A percentile compares a stretch with the other conserved stretches of the same genome.
Conservation (phyloP, 2,888 invertebrate genomes). For the Leptopilina drosophilae region DNA sequence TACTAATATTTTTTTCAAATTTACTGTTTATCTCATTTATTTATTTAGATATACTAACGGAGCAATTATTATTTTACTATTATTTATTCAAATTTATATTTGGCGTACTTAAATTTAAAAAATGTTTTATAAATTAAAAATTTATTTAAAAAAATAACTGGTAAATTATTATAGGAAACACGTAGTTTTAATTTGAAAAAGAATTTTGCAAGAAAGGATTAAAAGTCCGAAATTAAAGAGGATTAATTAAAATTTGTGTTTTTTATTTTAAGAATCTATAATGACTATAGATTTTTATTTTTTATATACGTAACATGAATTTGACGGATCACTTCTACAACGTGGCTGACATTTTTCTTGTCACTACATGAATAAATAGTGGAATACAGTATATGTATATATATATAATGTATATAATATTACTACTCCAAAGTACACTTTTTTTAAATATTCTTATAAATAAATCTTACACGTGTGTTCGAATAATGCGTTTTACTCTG, state of each 20-base stretch:
- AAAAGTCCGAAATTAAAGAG: neutral
- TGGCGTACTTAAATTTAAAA: too few relatives aligned
- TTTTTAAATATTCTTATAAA: slow-evolving; percentile 62
- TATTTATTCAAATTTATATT: too few relatives aligned
- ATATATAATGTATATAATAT: slow-evolving; percentile 37
- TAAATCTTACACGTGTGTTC: slow-evolving; percentile 62
- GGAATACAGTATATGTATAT: slow-evolving; percentile 66
- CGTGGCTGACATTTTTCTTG: slow-evolving; percentile 49
- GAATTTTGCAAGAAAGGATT: neutral
- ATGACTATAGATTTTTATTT: slow-evolving; percentile 21
- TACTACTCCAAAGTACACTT: slow-evolving; percentile 64
- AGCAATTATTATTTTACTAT: too few relatives aligned
- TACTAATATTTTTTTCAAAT: too few relatives aligned
- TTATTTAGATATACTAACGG: too few relatives aligned
- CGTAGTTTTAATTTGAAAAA: too few relatives aligned
- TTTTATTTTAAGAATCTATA: slow-evolving; percentile 20
- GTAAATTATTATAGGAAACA: too few relatives aligned
- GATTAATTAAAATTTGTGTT: neutral
- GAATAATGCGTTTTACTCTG: slow-evolving; percentile 62
- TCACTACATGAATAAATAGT: slow-evolving; percentile 66
- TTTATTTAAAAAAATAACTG: too few relatives aligned
- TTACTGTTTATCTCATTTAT: too few relatives aligned
- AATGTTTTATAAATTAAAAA: too few relatives aligned
- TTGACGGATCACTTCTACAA: slow-evolving; percentile 28
- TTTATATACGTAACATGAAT: slow-evolving; percentile 22